phyloP scores from a whole-genome alignment of 2,113 vertebrate species.

The Malurus cyaneus region DNA sequence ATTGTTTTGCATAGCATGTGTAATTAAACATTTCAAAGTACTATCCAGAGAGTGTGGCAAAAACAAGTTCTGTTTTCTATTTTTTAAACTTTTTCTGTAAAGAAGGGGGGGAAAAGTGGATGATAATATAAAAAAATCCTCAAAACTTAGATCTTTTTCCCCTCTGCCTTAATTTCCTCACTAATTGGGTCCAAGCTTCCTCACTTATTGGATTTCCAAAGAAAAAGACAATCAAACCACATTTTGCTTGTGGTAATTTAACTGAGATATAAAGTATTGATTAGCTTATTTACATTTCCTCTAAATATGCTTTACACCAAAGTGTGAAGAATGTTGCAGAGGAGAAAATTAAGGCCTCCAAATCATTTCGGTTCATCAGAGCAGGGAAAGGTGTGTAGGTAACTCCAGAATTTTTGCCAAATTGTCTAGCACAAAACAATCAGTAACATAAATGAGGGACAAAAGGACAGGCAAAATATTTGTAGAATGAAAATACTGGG shows the following conservation, averaged over 20 bases:
- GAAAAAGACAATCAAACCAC: background rate
- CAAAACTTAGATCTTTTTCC: background rate
- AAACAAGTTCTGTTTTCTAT: background rate
- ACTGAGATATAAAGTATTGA: background rate
- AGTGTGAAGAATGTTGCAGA: background rate
- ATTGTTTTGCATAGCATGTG: constrained; percentile 9
- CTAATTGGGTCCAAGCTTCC: constrained; percentile 3
- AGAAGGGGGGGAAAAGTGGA: background rate
- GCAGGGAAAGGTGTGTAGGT: background rate
- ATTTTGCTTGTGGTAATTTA: background rate
- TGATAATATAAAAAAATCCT: background rate
- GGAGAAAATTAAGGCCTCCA: background rate
- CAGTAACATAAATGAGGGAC: background rate
- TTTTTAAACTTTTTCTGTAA: background rate
- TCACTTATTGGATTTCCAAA: background rate
- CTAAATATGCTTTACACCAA: background rate
- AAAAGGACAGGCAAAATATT: background rate
- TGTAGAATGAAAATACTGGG: background rate
- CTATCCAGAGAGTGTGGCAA: background rate
- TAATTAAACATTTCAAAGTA: constrained; percentile 65
- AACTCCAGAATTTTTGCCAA: background rate
- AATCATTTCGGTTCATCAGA: background rate
- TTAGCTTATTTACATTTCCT: background rate
- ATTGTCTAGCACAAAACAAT: background rate
- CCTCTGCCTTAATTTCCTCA: background rate